Evolutionary conservation across 2,797 vertebrate species (phyloP).

Genomic region (Urophycis tenuis): DNA sequence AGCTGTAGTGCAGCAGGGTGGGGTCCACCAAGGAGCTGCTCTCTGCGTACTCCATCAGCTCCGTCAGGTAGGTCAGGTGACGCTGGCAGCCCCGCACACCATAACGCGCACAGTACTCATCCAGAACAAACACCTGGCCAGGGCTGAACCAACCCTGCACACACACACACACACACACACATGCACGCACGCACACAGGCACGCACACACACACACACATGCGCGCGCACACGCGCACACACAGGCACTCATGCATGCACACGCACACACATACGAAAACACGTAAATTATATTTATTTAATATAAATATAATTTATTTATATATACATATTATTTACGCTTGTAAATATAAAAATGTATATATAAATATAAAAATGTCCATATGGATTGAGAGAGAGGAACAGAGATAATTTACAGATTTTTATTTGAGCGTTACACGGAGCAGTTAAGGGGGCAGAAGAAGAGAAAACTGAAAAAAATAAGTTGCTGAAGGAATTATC

Average conservation of each 20-base stretch:
- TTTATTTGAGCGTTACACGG: neutral
- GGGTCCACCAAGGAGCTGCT: conserved; percentile 87
- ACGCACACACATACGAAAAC: neutral
- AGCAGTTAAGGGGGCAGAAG: too few relatives aligned
- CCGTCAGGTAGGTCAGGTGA: conserved; percentile 90
- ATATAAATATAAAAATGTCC: too few relatives aligned
- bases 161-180: neutral
- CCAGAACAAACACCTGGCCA: conserved; percentile 93
- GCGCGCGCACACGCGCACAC: neutral
- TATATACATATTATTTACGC: too few relatives aligned
- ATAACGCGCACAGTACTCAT: conserved; percentile 93
- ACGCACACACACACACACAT: neutral
- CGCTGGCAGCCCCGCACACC: conserved; percentile 92
- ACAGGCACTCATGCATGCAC: neutral
- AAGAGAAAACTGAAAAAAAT: neutral
- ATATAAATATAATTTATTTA: too few relatives aligned
- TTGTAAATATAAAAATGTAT: too few relatives aligned
- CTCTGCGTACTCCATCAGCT: conserved; percentile 90
- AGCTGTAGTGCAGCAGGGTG: conserved; percentile 97
- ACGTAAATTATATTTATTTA: too few relatives aligned
- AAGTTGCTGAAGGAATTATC: conserved; percentile 13
- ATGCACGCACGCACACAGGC: neutral
- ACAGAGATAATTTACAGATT: neutral
- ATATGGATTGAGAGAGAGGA: too few relatives aligned
- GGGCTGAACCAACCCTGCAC: conserved; percentile 95